These are phyloP conservation scores for Dasyornis broadbenti DNA, from an alignment of 2,113 vertebrate genomes.

Conservation along the genomic window DNA sequence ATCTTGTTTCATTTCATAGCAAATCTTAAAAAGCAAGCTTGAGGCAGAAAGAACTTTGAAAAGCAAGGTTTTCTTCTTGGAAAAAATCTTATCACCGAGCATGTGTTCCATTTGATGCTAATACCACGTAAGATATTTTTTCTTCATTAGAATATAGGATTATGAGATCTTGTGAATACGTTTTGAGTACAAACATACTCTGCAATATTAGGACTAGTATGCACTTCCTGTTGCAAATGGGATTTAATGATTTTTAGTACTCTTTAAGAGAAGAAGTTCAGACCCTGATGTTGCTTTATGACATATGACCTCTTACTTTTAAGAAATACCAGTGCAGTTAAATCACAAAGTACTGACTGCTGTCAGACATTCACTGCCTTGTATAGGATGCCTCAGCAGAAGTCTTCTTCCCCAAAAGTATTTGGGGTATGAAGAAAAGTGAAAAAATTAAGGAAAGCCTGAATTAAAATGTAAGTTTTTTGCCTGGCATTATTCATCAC, in stretches of 20 bases:
- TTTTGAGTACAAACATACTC: neutral
- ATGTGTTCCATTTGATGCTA: neutral
- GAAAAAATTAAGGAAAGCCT: neutral
- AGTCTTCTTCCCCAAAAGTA: neutral
- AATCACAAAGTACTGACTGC: neutral
- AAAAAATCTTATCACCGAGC: neutral
- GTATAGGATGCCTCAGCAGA: slow-evolving; percentile 3
- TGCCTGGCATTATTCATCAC: neutral
- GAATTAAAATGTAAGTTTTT: slow-evolving; percentile 12
- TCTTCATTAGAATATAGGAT: slow-evolving; percentile 12
- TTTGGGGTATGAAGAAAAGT: neutral
- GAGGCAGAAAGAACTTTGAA: neutral
- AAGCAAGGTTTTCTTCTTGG: neutral
- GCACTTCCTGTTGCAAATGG: neutral
- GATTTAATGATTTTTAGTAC: neutral
- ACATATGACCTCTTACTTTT: slow-evolving; percentile 4
- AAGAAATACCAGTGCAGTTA: neutral
- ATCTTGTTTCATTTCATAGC: slow-evolving; percentile 26
- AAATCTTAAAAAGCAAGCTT: slow-evolving; percentile 20
- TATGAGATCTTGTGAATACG: slow-evolving; percentile 21
- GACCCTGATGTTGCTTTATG: neutral
- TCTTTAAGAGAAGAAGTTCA: neutral
- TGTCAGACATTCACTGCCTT: neutral
- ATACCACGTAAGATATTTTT: slow-evolving; percentile 1
- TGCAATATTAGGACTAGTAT: neutral